Evolutionary conservation across 2,888 invertebrate genomes (phyloP).

Genomic region (Rhodophaea formosa): DNA sequence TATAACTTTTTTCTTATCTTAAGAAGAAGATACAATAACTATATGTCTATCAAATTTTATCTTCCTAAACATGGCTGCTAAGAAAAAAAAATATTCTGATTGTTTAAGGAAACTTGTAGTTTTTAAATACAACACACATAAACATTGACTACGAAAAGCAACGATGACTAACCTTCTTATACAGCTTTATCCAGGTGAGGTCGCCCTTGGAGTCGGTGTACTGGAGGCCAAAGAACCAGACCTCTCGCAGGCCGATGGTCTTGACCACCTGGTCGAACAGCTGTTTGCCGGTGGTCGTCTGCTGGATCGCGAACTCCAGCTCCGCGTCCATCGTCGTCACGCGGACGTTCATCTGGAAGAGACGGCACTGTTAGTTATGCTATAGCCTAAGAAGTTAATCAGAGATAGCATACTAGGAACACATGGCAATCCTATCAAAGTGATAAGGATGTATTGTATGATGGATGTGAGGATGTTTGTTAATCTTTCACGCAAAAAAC

Average conservation of each 20-base stretch:
- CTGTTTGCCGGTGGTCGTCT: slow-evolving; percentile 99
- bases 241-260: slow-evolving; percentile 98
- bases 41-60: no score
- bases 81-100: background rate
- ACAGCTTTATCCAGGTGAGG: slow-evolving; percentile 98
- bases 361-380: background rate
- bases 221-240: slow-evolving; percentile 99
- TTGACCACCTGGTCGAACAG: slow-evolving; percentile 99
- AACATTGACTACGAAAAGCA: slow-evolving; percentile 1
- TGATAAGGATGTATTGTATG: no score
- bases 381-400: no score
- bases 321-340: slow-evolving; percentile 99
- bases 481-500: no score
- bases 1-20: no score
- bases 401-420: no score
- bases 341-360: slow-evolving; percentile 96
- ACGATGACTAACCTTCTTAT: slow-evolving; percentile 93
- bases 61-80: no score
- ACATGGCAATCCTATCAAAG: no score
- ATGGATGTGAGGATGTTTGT: no score
- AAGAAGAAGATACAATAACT: no score
- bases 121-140: background rate
- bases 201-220: slow-evolving; percentile 99
- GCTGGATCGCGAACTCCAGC: slow-evolving; percentile 99
- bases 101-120: background rate